Evolutionary conservation across 2,888 invertebrate species (phyloP), one percentile per base, ranked within the genome.

Genomic region (Pherbina coryleti): DNA sequence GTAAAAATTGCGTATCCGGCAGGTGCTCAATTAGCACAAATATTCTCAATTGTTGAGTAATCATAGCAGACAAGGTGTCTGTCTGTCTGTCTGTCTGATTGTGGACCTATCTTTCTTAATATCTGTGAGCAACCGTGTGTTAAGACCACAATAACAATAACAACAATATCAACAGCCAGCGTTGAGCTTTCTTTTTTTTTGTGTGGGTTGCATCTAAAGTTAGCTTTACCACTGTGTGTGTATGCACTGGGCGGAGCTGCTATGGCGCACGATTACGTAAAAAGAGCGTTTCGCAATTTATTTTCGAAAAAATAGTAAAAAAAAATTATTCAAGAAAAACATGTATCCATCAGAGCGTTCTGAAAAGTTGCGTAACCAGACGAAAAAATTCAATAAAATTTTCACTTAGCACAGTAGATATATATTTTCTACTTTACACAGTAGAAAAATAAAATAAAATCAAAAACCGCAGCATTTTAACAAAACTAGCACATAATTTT

Each of bases 21-120:
- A 64, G 57, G 28, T 73, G 64, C 22, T 37, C 62, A 55, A 4
- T 5, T 19, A 22, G 17, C 22, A 22, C 22, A 7, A 55, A 53
- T 71, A 31, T 67, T 3, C 57, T 17, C 14, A 11, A 76, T 17
- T 14, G 66, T 70, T 70, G 31, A 76, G 55, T 69, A 69, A 70
- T 53, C 53, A 5, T 34, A n/a, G 17, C 34, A 66, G n/a, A 34
- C 66, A 66, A 66, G 19, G 66, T 34, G 66, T 17, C 66, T 69
- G 67, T 17, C 37, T 60, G n/a, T 73, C 31, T 67, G 22, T 64
- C 34, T 69, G 72, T 67, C 49, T 77, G 75, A 84, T 82, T 86
- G 86, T 85, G 85, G n/a, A n/a, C n/a, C 84, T 31, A 31, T 4
- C 31, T 31, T 31, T 55, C 84, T 84, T 84, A 84, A 77, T 79